Conservation (phyloP, 2,113 vertebrate genomes). For the Esox niger region DNA sequence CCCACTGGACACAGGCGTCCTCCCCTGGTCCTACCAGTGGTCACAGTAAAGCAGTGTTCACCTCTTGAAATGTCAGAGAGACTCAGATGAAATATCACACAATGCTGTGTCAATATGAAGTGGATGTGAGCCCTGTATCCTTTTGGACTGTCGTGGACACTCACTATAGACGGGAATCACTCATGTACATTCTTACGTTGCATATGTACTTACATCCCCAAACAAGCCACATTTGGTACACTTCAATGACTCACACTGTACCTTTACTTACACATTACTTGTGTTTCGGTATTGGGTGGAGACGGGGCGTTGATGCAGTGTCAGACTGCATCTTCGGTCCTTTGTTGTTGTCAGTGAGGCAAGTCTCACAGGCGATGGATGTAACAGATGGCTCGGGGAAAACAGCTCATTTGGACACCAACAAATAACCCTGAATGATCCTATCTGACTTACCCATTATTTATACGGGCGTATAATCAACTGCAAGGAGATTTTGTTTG, state of each 20-base stretch:
- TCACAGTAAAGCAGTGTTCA: not conserved
- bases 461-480: conserved; percentile 72
- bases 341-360: conserved; percentile 10
- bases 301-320: conserved; percentile 19
- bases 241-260: not conserved
- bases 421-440: conserved; percentile 69
- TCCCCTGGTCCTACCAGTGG: conserved; percentile 19
- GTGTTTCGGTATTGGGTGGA: not conserved
- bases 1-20: conserved; percentile 27
- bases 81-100: not conserved
- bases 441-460: conserved; percentile 66
- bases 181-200: not conserved
- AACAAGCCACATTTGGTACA: not conserved
- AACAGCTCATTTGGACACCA: conserved; percentile 62
- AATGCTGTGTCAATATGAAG: not conserved
- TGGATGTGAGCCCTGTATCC: not conserved
- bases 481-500: conserved; percentile 63
- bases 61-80: not conserved
- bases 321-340: conserved; percentile 18
- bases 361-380: conserved; percentile 29
- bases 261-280: not conserved
- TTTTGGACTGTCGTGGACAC: not conserved
- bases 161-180: not conserved
- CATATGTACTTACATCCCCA: not conserved
- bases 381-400: conserved; percentile 64